A percentile compares a stretch with the other conserved stretches of the same genome.
Evolutionary conservation across 1,140 invertebrate species (phyloP).

Genomic region (Sminthurinus signatus): DNA sequence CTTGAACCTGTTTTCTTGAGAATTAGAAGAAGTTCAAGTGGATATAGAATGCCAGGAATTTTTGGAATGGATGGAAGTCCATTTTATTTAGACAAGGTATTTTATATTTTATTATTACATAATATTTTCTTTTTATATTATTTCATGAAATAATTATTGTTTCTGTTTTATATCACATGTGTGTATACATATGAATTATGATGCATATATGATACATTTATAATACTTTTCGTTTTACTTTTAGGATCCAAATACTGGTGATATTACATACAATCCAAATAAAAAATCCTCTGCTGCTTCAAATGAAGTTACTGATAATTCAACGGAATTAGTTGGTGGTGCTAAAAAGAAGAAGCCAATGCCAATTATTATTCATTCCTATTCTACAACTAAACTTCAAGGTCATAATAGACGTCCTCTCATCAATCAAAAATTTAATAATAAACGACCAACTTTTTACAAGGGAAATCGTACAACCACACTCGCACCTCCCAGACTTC

Average conservation of each 20-base stretch:
- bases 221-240: background rate
- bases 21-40: conserved; percentile 8
- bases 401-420: conserved; percentile 21
- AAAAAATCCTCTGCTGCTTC: conserved; percentile 10
- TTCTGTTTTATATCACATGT: too few relatives aligned
- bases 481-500: conserved; percentile 30
- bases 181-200: too few relatives aligned
- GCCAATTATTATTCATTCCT: conserved; percentile 39
- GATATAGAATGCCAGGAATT: conserved; percentile 37
- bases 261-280: conserved; percentile 28
- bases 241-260: conserved; percentile 37
- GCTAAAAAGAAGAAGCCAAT: conserved; percentile 33
- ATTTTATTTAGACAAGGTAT: conserved; percentile 39
- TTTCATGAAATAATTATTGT: too few relatives aligned
- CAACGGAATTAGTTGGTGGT: background rate
- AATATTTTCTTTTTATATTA: too few relatives aligned
- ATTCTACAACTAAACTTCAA: conserved; percentile 34
- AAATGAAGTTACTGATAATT: conserved; percentile 29
- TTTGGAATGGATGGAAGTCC: conserved; percentile 38
- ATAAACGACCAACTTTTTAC: conserved; percentile 35
- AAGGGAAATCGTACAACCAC: conserved; percentile 32
- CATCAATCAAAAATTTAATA: conserved; percentile 28
- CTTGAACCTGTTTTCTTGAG: conserved; percentile 16
- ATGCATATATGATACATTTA: background rate
- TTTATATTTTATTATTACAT: background rate